Percentiles rank a stretch among this genome's conserved stretches.
Evolutionary conservation across 2,797 vertebrate species (phyloP).

Genomic region (Sebastes variabilis): DNA sequence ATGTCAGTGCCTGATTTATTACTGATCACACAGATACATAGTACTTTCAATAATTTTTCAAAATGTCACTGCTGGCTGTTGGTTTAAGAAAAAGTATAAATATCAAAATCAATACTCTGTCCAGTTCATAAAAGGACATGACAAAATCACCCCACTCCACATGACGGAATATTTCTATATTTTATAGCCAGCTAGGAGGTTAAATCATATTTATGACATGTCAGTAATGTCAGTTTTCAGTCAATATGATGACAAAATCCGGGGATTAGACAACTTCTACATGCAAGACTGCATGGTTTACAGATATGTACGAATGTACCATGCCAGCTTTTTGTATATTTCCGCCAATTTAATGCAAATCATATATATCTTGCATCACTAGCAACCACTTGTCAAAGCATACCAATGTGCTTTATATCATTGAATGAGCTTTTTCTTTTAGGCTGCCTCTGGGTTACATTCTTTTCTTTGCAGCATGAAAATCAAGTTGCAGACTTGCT

Average conservation of each 20-base stretch:
- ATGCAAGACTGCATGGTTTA: not conserved
- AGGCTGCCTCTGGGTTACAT: not conserved
- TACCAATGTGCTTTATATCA: not conserved
- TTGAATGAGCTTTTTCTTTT: not conserved
- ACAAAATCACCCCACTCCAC: too few species aligned
- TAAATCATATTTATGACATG: not conserved
- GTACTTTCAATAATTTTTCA: not conserved
- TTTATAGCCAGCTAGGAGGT: not conserved
- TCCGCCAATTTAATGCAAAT: not conserved
- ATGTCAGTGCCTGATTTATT: slow-evolving; percentile 30
- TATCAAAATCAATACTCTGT: not conserved
- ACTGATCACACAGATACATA: slow-evolving; percentile 16
- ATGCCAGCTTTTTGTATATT: not conserved
- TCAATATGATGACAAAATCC: not conserved
- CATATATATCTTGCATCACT: not conserved
- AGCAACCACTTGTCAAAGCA: not conserved
- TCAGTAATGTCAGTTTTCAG: not conserved
- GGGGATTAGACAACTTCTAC: not conserved
- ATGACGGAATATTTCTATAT: not conserved
- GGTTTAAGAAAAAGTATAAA: not conserved
- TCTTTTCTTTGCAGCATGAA: not conserved
- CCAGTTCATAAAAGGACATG: not conserved
- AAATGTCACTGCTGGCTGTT: not conserved
- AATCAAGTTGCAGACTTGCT: not conserved
- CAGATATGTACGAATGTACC: not conserved